Evolutionary conservation across 2,113 vertebrate species (phyloP), one percentile per base, ranked within the genome.

Genomic region (Zootoca vivipara): DNA sequence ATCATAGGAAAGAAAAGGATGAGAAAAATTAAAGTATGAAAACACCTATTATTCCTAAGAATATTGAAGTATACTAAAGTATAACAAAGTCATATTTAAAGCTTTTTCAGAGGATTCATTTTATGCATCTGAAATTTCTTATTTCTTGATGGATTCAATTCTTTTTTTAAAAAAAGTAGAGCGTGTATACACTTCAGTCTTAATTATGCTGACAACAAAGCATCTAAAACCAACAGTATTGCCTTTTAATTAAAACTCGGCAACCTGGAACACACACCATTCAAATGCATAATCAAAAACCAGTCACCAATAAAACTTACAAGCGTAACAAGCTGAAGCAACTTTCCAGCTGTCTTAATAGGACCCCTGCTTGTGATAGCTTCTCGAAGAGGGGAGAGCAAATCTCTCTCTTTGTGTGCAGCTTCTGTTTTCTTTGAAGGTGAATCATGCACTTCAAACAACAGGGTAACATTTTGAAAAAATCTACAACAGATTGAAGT

Each of bases 271-370:
- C 95, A 96, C 94, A 95, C 93, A 93, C 80, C 96, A 95, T 97
- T 97, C 95, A 95, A 94, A 96, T 96, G 96, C 95, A 95, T 97
- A 98, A 98, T 98, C 96, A 97, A 97, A 98, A 97, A 96, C 96
- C 96, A 97, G 97, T 96, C 96, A 96, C 97, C 96, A 97, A 98
- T 97, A 98, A 97, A 97, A 97, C 97, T 97, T 97, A 97, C 94
- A 97, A 97, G 97, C 96, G 92, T 97, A 97, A 97, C 96, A 96
- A 96, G 91, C 94, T 72, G 95, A 96, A 97, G 96, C 95, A 97
- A 96, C 96, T 97, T 96, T 95, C 97, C 96, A 97, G 97, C 97
- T 97, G 96, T 97, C 97, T 97, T 98, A 97, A 98, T 97, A 97
- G 97, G 98, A 98, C 97, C 97, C 97, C 98, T 95, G 97, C 95